Percentiles rank a stretch among this genome's conserved stretches.
phyloP scores from a whole-genome alignment of 2,113 vertebrate genomes.

The Solenodon paradoxus region DNA sequence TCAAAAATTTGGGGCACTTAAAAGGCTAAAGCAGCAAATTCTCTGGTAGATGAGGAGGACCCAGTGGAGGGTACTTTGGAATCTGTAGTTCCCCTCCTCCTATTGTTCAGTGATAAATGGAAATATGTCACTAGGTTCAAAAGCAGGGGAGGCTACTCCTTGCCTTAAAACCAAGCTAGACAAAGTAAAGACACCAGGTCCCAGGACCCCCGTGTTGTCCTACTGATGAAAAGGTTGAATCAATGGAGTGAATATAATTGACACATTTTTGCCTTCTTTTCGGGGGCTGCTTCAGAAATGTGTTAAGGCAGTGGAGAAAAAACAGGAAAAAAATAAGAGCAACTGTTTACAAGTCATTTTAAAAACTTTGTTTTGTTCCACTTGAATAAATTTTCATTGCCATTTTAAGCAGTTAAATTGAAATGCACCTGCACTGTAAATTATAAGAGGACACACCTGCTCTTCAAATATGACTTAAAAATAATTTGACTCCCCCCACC shows the following conservation, averaged over 20 bases:
- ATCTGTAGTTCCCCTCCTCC: not conserved
- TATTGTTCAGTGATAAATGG: not conserved
- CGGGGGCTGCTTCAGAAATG: conserved; percentile 17
- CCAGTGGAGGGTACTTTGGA: not conserved
- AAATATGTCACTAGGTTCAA: not conserved
- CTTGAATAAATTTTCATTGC: conserved; percentile 57
- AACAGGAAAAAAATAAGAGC: conserved; percentile 64
- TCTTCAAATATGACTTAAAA: conserved; percentile 67
- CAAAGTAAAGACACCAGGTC: not conserved
- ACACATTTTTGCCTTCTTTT: not conserved
- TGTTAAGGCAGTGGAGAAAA: conserved; percentile 21
- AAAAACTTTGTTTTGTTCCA: conserved; percentile 74
- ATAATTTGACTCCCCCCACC: not conserved
- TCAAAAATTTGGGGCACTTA: not conserved
- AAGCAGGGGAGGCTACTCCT: not conserved
- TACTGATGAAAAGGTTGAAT: not conserved
- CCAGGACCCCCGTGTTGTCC: not conserved
- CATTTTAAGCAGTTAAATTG: conserved; percentile 58
- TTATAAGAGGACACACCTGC: conserved; percentile 52
- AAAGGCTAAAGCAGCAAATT: conserved; percentile 14
- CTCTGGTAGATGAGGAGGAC: not conserved
- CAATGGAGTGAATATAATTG: not conserved
- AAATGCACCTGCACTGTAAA: conserved; percentile 78
- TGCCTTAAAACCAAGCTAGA: not conserved
- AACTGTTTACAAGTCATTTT: conserved; percentile 78